Percentiles rank a stretch among this genome's conserved stretches.
These are phyloP conservation scores for Perizoma affinitatum DNA, from an alignment of 2,888 invertebrate species.

Conservation along the genomic window DNA sequence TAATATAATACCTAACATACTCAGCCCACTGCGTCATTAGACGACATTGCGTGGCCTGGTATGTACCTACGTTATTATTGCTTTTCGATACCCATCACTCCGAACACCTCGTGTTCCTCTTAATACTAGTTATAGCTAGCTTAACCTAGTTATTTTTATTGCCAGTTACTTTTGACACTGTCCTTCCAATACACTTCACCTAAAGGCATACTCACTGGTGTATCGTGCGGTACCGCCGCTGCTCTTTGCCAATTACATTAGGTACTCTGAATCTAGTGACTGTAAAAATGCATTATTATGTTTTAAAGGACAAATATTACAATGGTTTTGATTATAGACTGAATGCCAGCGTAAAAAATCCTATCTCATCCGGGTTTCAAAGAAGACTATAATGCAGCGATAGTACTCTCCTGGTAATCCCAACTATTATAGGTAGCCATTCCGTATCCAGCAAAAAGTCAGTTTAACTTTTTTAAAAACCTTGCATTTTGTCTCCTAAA, in stretches of 20 bases:
- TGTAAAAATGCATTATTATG: no score
- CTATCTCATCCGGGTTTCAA: no score
- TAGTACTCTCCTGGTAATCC: no score
- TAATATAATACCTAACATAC: conserved; percentile 38
- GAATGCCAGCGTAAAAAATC: no score
- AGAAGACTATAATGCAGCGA: no score
- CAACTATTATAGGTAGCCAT: no score
- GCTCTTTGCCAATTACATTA: conserved; percentile 23
- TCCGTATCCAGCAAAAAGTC: no score
- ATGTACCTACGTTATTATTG: conserved; percentile 81
- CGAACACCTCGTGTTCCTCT: conserved; percentile 78
- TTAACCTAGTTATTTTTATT: conserved; percentile 76
- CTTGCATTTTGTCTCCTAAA: no score
- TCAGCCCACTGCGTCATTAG: conserved; percentile 67
- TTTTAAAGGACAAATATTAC: no score
- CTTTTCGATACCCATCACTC: conserved; percentile 84
- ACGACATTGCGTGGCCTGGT: conserved; percentile 77
- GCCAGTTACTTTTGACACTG: conserved; percentile 74
- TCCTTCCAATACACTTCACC: conserved; percentile 67
- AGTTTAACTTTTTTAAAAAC: no score
- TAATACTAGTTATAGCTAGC: conserved; percentile 66
- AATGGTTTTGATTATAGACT: background rate
- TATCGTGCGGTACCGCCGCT: conserved; percentile 60
- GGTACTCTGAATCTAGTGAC: background rate
- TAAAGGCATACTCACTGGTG: conserved; percentile 73